Conservation (phyloP, 2,797 vertebrate species). For the Sitta carolinensis region DNA sequence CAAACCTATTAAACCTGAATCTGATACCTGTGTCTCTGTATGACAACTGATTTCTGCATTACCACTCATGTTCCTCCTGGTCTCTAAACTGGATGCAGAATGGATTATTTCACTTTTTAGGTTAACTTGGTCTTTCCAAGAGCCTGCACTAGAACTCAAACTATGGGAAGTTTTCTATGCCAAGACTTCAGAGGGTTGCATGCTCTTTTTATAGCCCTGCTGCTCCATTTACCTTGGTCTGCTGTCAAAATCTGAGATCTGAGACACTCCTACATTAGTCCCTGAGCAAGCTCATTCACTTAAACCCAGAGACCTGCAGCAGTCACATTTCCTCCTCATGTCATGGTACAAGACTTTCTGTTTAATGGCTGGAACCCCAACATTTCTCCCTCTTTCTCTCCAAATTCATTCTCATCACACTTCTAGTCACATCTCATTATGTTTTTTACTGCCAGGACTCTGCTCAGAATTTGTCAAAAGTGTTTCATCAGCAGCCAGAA, state of each 20-base stretch:
- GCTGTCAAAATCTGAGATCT: not conserved
- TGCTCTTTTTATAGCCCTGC: conserved; percentile 27
- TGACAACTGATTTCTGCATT: not conserved
- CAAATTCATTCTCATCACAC: not conserved
- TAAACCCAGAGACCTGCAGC: not conserved
- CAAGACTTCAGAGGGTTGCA: conserved; percentile 21
- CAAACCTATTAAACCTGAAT: not conserved
- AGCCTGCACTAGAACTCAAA: not conserved
- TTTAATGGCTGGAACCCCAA: not conserved
- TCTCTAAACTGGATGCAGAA: not conserved
- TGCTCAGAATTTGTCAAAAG: not conserved
- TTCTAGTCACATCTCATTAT: not conserved
- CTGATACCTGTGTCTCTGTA: not conserved
- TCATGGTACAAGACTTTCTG: not conserved
- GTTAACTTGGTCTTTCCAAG: not conserved
- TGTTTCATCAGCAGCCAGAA: conserved; percentile 2
- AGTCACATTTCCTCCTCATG: not conserved
- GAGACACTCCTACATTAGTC: not conserved
- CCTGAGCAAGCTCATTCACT: not conserved
- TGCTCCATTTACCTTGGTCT: conserved; percentile 11
- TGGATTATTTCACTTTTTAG: not conserved
- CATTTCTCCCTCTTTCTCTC: not conserved
- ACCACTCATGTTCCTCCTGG: not conserved
- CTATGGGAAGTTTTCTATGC: not conserved
- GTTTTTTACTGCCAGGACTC: not conserved